phyloP scores from a whole-genome alignment of 1,140 invertebrate species.

The Steinernema khuongi region DNA sequence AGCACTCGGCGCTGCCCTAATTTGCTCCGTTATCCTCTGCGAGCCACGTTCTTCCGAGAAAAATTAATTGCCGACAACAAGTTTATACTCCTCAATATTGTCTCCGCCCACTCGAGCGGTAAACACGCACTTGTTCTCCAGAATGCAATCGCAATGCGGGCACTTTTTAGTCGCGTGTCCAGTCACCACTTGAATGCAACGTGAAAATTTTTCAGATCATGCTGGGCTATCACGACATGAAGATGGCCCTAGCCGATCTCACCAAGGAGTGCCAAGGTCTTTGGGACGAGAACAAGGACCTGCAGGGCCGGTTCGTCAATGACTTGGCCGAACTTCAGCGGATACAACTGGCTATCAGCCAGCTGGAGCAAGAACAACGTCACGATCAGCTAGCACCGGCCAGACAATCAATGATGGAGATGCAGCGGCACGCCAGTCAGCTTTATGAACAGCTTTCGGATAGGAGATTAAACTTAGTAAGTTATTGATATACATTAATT shows the following conservation, averaged over 20 bases:
- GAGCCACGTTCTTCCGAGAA: too few species aligned
- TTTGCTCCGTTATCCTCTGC: too few species aligned
- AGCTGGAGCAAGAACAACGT: slow-evolving; percentile 45
- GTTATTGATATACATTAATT: slow-evolving; percentile 19
- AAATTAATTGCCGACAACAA: neutral
- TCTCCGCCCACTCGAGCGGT: neutral
- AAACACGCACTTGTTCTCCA: too few species aligned
- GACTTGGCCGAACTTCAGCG: slow-evolving; percentile 51
- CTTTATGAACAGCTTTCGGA: slow-evolving; percentile 52
- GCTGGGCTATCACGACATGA: slow-evolving; percentile 13
- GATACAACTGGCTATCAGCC: slow-evolving; percentile 48
- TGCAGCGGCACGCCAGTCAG: slow-evolving; percentile 44
- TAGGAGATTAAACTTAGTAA: slow-evolving; percentile 45
- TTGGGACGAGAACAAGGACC: slow-evolving; percentile 59
- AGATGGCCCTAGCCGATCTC: slow-evolving; percentile 8
- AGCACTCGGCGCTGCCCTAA: too few species aligned
- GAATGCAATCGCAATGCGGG: too few species aligned
- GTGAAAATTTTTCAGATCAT: too few species aligned
- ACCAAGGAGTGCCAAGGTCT: slow-evolving; percentile 52
- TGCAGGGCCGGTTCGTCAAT: slow-evolving; percentile 55
- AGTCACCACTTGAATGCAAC: too few species aligned
- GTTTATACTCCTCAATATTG: neutral
- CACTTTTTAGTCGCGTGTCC: too few species aligned
- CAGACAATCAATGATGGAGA: slow-evolving; percentile 43
- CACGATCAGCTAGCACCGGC: slow-evolving; percentile 45